Conservation (phyloP, 2,113 vertebrate species). For the Arothron firmamentum region DNA sequence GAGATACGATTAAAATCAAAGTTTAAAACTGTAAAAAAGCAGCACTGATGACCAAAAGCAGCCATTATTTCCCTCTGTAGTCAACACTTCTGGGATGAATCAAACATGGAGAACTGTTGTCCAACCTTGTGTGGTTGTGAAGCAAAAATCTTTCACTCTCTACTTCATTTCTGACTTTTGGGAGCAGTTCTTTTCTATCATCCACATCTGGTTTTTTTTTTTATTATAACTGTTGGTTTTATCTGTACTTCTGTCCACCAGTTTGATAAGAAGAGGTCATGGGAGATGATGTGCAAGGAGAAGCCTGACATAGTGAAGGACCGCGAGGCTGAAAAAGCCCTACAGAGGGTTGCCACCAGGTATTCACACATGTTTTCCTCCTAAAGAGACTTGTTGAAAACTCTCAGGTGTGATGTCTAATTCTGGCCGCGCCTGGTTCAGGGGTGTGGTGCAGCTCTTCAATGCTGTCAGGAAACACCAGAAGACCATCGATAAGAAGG, state of each 20-base stretch:
- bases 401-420: neutral
- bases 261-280: slow-evolving; percentile 83
- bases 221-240: neutral
- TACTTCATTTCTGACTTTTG: neutral
- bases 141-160: neutral
- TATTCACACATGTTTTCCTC: slow-evolving; percentile 26
- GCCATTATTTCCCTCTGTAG: too few species aligned
- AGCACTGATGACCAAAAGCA: too few species aligned
- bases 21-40: too few species aligned
- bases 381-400: neutral
- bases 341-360: slow-evolving; percentile 93
- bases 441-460: slow-evolving; percentile 93
- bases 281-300: slow-evolving; percentile 92
- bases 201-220: neutral
- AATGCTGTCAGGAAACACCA: slow-evolving; percentile 91
- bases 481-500: slow-evolving; percentile 78
- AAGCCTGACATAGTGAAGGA: slow-evolving; percentile 88
- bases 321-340: slow-evolving; percentile 80
- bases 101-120: too few species aligned
- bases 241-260: slow-evolving; percentile 48
- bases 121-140: neutral
- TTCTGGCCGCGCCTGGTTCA: slow-evolving; percentile 38
- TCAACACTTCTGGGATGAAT: too few species aligned
- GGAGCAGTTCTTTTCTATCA: neutral
- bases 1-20: too few species aligned